Evolutionary conservation across 2,113 vertebrate genomes (phyloP).

Genomic region (Chloropsis hardwickii): DNA sequence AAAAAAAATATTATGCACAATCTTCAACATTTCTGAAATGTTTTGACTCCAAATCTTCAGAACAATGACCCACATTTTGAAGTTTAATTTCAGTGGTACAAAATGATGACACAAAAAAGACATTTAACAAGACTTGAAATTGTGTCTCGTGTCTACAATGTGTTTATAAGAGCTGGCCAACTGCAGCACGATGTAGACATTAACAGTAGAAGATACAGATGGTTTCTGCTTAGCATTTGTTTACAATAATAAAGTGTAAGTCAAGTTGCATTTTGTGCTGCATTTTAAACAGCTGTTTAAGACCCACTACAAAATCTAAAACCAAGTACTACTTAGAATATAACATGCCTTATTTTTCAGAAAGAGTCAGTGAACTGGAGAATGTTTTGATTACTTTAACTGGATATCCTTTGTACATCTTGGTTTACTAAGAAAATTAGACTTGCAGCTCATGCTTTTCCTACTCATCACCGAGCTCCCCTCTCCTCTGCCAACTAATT

Average conservation of each 20-base stretch:
- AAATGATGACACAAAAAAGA: neutral
- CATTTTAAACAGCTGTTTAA: conserved; percentile 44
- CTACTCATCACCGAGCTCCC: neutral
- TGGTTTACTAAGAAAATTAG: conserved; percentile 4
- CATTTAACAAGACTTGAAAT: neutral
- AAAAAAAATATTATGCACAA: neutral
- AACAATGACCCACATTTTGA: neutral
- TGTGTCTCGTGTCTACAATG: neutral
- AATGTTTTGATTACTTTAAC: conserved; percentile 47
- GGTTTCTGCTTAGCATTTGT: conserved; percentile 40
- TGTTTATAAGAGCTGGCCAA: conserved; percentile 44
- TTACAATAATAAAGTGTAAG: conserved; percentile 19
- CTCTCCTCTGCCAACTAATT: neutral
- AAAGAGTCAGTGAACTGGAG: neutral
- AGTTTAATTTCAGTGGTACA: neutral
- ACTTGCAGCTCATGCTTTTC: neutral
- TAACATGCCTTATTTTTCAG: neutral
- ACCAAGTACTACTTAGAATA: neutral
- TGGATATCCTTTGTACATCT: neutral
- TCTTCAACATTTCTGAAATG: neutral
- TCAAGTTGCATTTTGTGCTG: conserved; percentile 12
- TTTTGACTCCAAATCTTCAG: conserved; percentile 16
- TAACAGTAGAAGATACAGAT: conserved; percentile 33
- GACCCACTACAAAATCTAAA: neutral
- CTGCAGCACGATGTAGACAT: neutral